A percentile compares a stretch with the other conserved stretches of the same genome.
Evolutionary conservation across 2,797 vertebrate species (phyloP).

Genomic region (Rhynchonycteris naso): DNA sequence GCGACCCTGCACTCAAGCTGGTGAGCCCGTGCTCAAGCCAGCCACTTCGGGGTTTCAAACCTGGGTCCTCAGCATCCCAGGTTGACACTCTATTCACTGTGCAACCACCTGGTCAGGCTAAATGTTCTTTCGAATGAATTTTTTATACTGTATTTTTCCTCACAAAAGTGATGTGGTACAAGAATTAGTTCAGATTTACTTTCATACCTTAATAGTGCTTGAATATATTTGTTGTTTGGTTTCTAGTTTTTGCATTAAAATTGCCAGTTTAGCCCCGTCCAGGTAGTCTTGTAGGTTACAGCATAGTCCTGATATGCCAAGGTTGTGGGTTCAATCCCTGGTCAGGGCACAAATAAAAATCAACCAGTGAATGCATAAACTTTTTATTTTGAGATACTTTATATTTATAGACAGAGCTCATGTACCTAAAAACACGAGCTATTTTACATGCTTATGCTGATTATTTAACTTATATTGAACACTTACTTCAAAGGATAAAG

Average conservation of each 20-base stretch:
- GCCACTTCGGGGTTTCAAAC: too few species aligned
- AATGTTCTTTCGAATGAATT: conserved; percentile 13
- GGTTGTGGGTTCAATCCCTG: too few species aligned
- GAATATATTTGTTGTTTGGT: neutral
- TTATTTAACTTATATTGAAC: conserved; percentile 12
- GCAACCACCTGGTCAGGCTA: too few species aligned
- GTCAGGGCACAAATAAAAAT: too few species aligned
- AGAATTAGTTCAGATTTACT: conserved; percentile 26
- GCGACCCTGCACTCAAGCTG: too few species aligned
- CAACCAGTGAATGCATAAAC: too few species aligned
- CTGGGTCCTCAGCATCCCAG: too few species aligned
- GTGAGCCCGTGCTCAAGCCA: too few species aligned
- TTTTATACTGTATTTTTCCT: neutral
- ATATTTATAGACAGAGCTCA: neutral
- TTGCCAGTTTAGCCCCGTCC: neutral
- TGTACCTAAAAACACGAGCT: neutral
- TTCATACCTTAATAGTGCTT: conserved; percentile 30
- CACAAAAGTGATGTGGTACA: neutral
- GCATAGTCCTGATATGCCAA: too few species aligned
- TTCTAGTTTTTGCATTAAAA: conserved; percentile 1
- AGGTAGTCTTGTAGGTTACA: too few species aligned
- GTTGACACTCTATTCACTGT: too few species aligned
- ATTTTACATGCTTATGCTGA: conserved; percentile 51
- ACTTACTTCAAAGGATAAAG: conserved; percentile 28
- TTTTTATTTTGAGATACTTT: conserved; percentile 22